A percentile compares a stretch with the other conserved stretches of the same genome.
phyloP scores from a whole-genome alignment of 2,113 vertebrate genomes.

The Corythoichthys haematopterus region DNA sequence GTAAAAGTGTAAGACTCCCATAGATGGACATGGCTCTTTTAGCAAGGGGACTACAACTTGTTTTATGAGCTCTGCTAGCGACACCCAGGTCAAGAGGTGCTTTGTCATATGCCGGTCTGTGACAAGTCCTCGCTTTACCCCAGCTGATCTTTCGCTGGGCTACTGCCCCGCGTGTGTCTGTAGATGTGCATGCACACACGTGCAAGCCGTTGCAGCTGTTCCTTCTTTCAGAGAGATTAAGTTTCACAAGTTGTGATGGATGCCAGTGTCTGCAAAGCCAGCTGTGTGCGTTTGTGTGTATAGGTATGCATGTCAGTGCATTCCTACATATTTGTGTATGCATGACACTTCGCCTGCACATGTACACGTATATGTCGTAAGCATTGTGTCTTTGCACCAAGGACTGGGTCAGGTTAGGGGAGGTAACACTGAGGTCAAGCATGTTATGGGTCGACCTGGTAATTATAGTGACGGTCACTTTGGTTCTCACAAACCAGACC shows the following conservation, averaged over 20 bases:
- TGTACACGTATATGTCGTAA: conserved; percentile 16
- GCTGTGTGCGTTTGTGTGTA: conserved; percentile 26
- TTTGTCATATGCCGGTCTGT: conserved; percentile 51
- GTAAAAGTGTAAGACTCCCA: neutral
- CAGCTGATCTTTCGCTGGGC: conserved; percentile 40
- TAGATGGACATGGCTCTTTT: conserved; percentile 1
- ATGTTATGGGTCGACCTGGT: conserved; percentile 40
- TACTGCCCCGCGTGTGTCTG: conserved; percentile 11
- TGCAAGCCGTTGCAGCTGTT: conserved; percentile 60
- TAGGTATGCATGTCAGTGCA: conserved; percentile 35
- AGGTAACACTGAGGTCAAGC: conserved; percentile 42
- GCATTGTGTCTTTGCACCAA: conserved; percentile 19
- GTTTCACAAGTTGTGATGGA: conserved; percentile 68
- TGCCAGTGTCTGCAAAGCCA: conserved; percentile 58
- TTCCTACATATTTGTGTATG: conserved; percentile 26
- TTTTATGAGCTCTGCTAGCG: conserved; percentile 41
- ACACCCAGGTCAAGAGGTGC: conserved; percentile 50
- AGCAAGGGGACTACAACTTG: conserved; percentile 28
- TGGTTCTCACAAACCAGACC: conserved; percentile 50
- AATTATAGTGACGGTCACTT: conserved; percentile 54
- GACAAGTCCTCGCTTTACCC: conserved; percentile 37
- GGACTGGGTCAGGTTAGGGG: conserved; percentile 39
- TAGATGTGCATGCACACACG: neutral
- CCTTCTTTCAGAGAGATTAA: conserved; percentile 57
- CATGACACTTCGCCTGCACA: conserved; percentile 1